Evolutionary conservation across 2,113 vertebrate genomes (phyloP).

Genomic region (Chamaetylas fuelleborni): DNA sequence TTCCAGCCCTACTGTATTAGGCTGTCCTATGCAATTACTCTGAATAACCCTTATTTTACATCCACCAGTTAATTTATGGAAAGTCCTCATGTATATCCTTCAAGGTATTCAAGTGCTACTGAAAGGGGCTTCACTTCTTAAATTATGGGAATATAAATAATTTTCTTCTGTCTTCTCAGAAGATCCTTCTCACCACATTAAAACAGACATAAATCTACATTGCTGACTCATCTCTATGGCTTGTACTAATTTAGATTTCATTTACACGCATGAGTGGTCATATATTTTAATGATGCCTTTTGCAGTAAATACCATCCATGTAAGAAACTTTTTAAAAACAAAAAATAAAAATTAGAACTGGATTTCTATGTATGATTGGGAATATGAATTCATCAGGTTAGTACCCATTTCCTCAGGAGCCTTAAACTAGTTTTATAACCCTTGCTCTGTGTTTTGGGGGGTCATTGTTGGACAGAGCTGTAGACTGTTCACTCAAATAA

Average conservation of each 20-base stretch:
- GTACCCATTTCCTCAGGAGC: not conserved
- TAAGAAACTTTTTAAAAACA: not conserved
- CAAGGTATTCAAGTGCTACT: not conserved
- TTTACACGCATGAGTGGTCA: not conserved
- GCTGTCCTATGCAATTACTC: not conserved
- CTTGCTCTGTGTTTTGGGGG: not conserved
- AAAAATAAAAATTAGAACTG: not conserved
- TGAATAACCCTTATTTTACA: slow-evolving; percentile 31
- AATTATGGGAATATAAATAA: not conserved
- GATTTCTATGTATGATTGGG: not conserved
- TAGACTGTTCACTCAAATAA: not conserved
- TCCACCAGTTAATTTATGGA: not conserved
- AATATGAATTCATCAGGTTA: not conserved
- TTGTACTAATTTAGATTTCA: not conserved
- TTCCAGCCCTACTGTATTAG: not conserved
- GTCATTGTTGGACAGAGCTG: not conserved
- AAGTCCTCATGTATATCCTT: not conserved
- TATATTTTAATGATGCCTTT: not conserved
- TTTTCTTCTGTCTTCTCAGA: not conserved
- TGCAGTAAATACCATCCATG: not conserved
- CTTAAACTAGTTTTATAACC: not conserved
- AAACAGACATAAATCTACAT: not conserved
- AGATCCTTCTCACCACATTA: not conserved
- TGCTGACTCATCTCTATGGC: not conserved
- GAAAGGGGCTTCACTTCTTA: not conserved